Percentiles rank a stretch among this genome's conserved stretches.
Evolutionary conservation across 2,888 invertebrate genomes (phyloP).

Genomic region (Meganola albula): DNA sequence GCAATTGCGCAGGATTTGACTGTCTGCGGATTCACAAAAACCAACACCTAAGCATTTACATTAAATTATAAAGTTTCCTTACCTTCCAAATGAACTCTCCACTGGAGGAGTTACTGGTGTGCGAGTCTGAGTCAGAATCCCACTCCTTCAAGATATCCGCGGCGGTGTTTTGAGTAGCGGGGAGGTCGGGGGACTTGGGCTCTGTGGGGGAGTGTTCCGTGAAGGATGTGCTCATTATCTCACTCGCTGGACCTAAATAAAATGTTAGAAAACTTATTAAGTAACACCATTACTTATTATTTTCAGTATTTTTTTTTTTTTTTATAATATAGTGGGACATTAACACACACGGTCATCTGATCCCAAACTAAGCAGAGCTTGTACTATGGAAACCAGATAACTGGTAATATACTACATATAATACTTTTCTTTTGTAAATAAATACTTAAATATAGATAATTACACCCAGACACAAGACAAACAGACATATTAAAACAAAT

Average conservation of each 20-base stretch:
- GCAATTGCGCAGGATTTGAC: slow-evolving; percentile 18
- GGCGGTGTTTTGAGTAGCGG: slow-evolving; percentile 53
- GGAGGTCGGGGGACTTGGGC: slow-evolving; percentile 51
- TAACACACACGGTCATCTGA: too few relatives aligned
- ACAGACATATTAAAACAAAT: too few relatives aligned
- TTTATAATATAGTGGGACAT: too few relatives aligned
- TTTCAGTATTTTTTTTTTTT: too few relatives aligned
- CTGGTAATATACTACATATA: too few relatives aligned
- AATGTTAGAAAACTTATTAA: too few relatives aligned
- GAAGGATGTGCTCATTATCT: slow-evolving; percentile 71
- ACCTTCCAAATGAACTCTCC: slow-evolving; percentile 91
- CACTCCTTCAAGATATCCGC: slow-evolving; percentile 78
- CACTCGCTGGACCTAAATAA: slow-evolving; percentile 55
- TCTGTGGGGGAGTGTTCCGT: slow-evolving; percentile 69
- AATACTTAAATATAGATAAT: too few relatives aligned
- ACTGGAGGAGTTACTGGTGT: slow-evolving; percentile 83
- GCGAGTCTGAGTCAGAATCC: slow-evolving; percentile 81
- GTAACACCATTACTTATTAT: too few relatives aligned
- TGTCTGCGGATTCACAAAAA: neutral
- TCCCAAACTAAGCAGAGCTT: too few relatives aligned
- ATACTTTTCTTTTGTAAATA: too few relatives aligned
- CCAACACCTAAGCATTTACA: neutral
- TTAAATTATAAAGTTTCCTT: slow-evolving; percentile 21
- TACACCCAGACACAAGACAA: too few relatives aligned
- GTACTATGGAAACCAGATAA: too few relatives aligned